Conservation (phyloP, 2,113 vertebrate species). For the Megaleporinus macrocephalus region DNA sequence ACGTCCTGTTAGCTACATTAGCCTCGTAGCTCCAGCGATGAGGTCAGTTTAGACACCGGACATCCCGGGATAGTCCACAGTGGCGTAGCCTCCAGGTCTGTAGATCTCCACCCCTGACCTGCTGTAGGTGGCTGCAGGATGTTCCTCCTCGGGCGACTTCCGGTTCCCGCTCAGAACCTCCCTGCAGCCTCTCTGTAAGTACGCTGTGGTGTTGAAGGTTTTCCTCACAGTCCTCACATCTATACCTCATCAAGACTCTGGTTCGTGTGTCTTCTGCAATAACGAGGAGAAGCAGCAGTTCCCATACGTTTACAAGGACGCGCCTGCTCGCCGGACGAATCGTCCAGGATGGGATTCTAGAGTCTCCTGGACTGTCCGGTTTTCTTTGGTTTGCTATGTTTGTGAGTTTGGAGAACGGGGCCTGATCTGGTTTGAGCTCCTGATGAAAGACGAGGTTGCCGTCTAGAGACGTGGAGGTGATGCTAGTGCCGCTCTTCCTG, state of each 20-base stretch:
- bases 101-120: background rate
- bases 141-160: too few relatives aligned
- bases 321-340: background rate
- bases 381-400: background rate
- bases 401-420: background rate
- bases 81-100: background rate
- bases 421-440: background rate
- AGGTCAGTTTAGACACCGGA: too few relatives aligned
- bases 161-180: too few relatives aligned
- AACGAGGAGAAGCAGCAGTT: conserved; percentile 4
- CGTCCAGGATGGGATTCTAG: background rate
- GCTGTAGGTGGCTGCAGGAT: background rate
- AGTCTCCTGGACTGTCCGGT: background rate
- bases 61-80: too few relatives aligned
- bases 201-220: conserved; percentile 10
- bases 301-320: conserved; percentile 36
- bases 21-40: background rate
- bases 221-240: conserved; percentile 10
- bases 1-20: too few relatives aligned
- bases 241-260: conserved; percentile 42
- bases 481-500: background rate
- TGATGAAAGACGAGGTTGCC: background rate
- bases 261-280: conserved; percentile 27
- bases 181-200: conserved; percentile 12
- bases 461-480: background rate